Evolutionary conservation across 2,888 invertebrate genomes (phyloP).

Genomic region (Cephus pulcher): DNA sequence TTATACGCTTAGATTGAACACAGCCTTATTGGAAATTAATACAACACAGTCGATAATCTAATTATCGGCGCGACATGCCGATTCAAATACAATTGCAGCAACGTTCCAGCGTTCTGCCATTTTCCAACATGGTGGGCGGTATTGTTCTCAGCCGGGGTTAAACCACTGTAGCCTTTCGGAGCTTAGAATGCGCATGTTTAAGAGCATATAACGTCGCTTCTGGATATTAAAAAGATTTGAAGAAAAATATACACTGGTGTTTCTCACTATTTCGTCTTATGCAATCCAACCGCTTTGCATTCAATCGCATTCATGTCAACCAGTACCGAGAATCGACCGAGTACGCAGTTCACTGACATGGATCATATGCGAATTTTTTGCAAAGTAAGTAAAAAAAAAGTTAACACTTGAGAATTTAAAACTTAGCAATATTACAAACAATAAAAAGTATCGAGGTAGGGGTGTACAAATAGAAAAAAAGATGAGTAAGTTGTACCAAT

Average conservation of each 20-base stretch:
- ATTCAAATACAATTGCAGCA: constrained; percentile 1
- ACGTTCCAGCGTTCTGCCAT: not conserved
- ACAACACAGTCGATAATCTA: constrained; percentile 46
- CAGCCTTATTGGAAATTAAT: not conserved
- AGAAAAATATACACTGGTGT: not conserved
- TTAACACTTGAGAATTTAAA: not conserved
- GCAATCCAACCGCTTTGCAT: constrained; percentile 49
- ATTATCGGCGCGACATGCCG: constrained; percentile 25
- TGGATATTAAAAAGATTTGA: not conserved
- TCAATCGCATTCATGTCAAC: constrained; percentile 33
- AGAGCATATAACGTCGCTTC: not conserved
- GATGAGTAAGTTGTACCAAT: not conserved
- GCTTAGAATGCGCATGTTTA: constrained; percentile 5
- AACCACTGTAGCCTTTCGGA: not conserved
- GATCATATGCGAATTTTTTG: not conserved
- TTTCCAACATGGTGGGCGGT: not conserved
- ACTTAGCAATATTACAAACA: not conserved
- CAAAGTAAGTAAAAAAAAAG: not conserved
- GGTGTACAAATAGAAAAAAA: not conserved
- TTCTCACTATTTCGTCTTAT: constrained; percentile 33
- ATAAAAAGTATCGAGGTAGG: not conserved
- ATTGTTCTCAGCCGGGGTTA: not conserved
- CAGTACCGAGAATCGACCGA: constrained; percentile 38
- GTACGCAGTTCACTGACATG: constrained; percentile 50
- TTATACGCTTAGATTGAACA: not conserved